Base-by-base conservation (phyloP, 2,888 invertebrate species). In the Dryobota labecula region DNA sequence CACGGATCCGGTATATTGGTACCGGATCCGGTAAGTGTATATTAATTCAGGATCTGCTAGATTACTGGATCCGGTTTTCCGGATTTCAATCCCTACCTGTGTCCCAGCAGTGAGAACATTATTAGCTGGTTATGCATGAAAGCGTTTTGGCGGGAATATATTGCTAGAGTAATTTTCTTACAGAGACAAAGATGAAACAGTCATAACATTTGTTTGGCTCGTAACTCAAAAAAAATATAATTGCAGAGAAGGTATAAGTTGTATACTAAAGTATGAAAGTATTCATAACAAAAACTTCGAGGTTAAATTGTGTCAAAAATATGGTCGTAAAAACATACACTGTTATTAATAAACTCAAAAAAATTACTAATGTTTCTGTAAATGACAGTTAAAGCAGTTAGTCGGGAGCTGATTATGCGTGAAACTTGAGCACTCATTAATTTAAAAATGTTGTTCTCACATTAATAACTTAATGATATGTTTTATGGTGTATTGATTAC, bases 351-450 rank as follows among this genome's bases (percentile, higher is more conserved):
- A 38, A 70, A 77, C 38, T 41, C 8, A 53, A 58, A 70, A 53
- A 74, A 13, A 53, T 58, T 58, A 68, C 24, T 41, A 61, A 70
- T 75, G 66, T 41, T n/a, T 73, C 24, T 54, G 53, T 73, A 78
- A 82, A 75, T 61, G 56, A 71, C 45, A 73, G 36, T 51, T 58
- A 65, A 65, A 56, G 27, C 61, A 38, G 62, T 66, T 60, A 62
- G 51, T 57, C 67, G 53, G 73, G 73, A 74, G 76, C 74, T 54
- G 57, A 73, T 76, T 80, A 67, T 47, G 53, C 58, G 56, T 76
- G 73, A 73, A 83, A 82, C 27, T 9, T 79, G 76, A 80, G 57
- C 61, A 27, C 30, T 53, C 56, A 65, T 71, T 45, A 79, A 68
- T 82, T 73, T 51, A 30, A 43, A 73, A 64, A 58, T 27, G 24